A percentile compares a stretch with the other conserved stretches of the same genome.
These are phyloP conservation scores for Plecturocebus donacophilus DNA, from an alignment of 2,113 vertebrate species.

Conservation along the genomic window DNA sequence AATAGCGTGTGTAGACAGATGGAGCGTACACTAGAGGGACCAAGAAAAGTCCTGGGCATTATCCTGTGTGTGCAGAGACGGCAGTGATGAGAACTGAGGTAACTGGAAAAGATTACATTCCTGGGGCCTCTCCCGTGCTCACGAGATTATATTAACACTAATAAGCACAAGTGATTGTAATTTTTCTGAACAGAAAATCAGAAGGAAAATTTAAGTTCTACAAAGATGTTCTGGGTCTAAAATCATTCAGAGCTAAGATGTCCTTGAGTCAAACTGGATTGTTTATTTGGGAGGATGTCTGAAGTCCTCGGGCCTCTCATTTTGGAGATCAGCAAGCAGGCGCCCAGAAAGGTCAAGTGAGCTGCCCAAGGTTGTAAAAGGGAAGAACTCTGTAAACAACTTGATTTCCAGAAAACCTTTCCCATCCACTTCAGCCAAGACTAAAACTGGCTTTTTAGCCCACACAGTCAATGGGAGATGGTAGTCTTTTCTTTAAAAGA, in stretches of 20 bases:
- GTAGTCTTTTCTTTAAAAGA: not conserved
- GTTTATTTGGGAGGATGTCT: slow-evolving; percentile 59
- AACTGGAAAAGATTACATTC: not conserved
- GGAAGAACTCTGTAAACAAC: slow-evolving; percentile 35
- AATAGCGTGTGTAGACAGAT: not conserved
- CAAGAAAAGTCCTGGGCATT: not conserved
- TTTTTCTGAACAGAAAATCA: not conserved
- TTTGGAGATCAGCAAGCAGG: slow-evolving; percentile 52
- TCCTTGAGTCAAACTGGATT: slow-evolving; percentile 4
- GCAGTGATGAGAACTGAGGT: not conserved
- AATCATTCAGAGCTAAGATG: not conserved
- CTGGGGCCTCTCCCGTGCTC: not conserved
- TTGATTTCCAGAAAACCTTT: not conserved
- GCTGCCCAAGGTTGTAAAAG: not conserved
- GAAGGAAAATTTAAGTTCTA: slow-evolving; percentile 12
- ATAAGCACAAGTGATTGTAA: not conserved
- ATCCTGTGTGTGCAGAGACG: not conserved
- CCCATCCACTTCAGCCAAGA: not conserved
- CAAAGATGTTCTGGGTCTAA: not conserved
- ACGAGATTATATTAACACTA: not conserved
- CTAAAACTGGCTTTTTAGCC: not conserved
- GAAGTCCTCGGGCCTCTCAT: not conserved
- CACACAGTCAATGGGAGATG: not conserved
- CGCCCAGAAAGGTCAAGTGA: slow-evolving; percentile 28
- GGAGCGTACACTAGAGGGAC: not conserved